Evolutionary conservation across 2,113 vertebrate species (phyloP), one percentile per base, ranked within the genome.

Genomic region (Cercocebus atys): DNA sequence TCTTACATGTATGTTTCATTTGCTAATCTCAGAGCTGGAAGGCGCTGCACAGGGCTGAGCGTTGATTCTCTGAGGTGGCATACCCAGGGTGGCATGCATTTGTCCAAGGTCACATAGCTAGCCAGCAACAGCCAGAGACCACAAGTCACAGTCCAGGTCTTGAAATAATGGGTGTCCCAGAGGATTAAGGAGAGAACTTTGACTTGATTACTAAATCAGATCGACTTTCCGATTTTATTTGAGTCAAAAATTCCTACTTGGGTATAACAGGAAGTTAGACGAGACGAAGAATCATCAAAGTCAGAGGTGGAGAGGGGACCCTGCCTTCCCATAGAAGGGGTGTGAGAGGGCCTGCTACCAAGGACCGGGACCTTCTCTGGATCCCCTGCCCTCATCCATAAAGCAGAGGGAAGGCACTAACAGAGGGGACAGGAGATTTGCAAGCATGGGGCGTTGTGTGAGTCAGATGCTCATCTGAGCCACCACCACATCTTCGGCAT

Each of bases 211-310:
- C 20, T 38, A 66, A 70, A 66, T 76, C 64, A 78, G 32, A 85
- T 38, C 70, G 70, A 76, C 20, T 57, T 82, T 76, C 68, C 55
- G 55, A 50, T 84, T 92, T 87, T 38, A 45, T 5, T 14, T 80
- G 72, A 93, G 38, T 94, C 47, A 88, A 82, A 92, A 66, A 87
- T 43, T 80, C 81, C 86, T 75, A 20, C 68, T 57, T 83, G n/a
- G 20, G 8, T 59, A 0, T 45, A 95, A 80, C 25, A 72, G 38
- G 7, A n/a, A 50, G 30, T 84, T 59, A 52, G 52, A 83, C 70
- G 43, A 93, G 30, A 94, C 11, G 10, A 59, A 59, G n/a, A 78
- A 3, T 76, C 88, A 90, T 12, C 30, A 17, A 80, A 66, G n/a
- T 18, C n/a, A 22, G 38, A 78, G 45, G 55, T 22, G 40, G 8